Conservation (phyloP, 2,113 vertebrate genomes). For the Prolemur simus region DNA sequence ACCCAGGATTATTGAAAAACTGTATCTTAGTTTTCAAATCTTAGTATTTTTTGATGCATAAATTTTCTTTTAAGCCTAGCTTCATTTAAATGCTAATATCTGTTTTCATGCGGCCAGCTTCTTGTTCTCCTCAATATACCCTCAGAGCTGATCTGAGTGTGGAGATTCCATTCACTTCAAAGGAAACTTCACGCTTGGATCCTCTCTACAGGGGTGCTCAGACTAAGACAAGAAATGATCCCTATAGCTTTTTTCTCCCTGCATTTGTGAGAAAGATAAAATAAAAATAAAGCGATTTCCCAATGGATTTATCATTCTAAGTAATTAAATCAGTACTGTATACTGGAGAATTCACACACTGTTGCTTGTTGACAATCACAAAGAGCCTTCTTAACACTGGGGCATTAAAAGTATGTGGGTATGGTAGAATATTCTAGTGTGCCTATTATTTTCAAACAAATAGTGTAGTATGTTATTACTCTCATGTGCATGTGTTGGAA, state of each 20-base stretch:
- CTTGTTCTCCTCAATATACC: conserved; percentile 62
- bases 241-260: neutral
- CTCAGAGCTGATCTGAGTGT: conserved; percentile 67
- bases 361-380: conserved; percentile 17
- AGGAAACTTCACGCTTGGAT: conserved; percentile 64
- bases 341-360: neutral
- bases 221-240: conserved; percentile 63
- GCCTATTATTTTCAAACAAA: conserved; percentile 48
- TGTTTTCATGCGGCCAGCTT: conserved; percentile 41
- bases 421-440: neutral
- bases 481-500: neutral
- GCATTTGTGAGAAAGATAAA: conserved; percentile 54
- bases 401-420: conserved; percentile 17
- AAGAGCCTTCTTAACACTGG: conserved; percentile 1
- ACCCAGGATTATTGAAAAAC: conserved; percentile 23
- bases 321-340: conserved; percentile 34
- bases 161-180: conserved; percentile 76
- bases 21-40: conserved; percentile 57
- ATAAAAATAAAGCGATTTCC: conserved; percentile 57
- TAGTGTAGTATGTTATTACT: neutral
- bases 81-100: conserved; percentile 78
- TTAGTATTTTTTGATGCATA: conserved; percentile 56
- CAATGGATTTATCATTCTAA: conserved; percentile 32
- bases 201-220: conserved; percentile 69
- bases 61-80: conserved; percentile 63